Evolutionary conservation across 1,140 invertebrate species (phyloP), one percentile per base, ranked within the genome.

Genomic region (Neodiprion fabricii): DNA sequence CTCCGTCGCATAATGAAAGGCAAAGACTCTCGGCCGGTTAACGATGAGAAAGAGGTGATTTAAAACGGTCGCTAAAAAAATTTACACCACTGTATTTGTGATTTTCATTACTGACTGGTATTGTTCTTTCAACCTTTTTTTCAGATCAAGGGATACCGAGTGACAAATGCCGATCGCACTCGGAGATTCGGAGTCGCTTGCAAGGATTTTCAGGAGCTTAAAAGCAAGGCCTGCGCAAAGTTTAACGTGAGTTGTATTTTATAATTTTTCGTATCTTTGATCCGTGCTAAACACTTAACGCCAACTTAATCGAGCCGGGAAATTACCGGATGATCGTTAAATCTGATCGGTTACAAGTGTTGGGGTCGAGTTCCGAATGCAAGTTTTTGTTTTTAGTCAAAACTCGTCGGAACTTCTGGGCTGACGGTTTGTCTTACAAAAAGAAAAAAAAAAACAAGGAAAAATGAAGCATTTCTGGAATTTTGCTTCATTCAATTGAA

Each of bases 161-260:
- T 94, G 40, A 93, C 92, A 7, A 90, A 93, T 82, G 91, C 91
- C 23, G 88, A 87, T 71, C 87, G 93, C 67, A 89, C 89, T 10
- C 90, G 91, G 76, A 93, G 93, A 87, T 90, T 92, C 78, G 93
- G 93, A 23, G 89, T 94, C 9, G 93, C 92, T 23, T 92, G 92
- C 71, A 90, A 90, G 80, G 91, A 89, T 77, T 81, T 94, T 48
- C 78, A 89, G 72, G 92, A 93, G 82, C 82, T 94, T 23, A 89
- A 91, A 66, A 83, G 89, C 72, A 94, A 94, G 86, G 92, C 92
- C 10, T 90, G 91, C 72, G 83, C 84, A 70, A 94, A 94, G 83
- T 90, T 94, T 78, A 91, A 91, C 78, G 93, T 94, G 89, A 92
- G 91, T 89, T 76, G 49, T 48, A 12, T 67, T 70, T 65, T 74